Conservation (phyloP, 2,113 vertebrate genomes). For the Bufo bufo region DNA sequence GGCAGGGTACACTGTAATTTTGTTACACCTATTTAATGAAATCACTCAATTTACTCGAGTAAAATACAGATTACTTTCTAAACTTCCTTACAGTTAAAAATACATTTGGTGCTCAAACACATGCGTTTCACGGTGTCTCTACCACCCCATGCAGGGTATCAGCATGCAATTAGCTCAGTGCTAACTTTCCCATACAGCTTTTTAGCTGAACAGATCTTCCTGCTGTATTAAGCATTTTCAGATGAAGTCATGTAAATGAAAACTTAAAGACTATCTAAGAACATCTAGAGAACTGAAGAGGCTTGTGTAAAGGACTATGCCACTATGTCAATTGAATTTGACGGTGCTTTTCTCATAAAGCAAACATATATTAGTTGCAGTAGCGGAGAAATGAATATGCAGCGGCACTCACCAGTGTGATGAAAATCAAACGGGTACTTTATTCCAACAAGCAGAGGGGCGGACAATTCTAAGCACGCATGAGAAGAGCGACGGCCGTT, state of each 20-base stretch:
- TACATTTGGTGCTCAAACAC: constrained; percentile 12
- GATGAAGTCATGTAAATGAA: constrained; percentile 11
- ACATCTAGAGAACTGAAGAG: background rate
- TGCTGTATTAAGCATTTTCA: constrained; percentile 13
- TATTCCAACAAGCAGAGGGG: no score
- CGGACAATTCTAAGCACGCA: no score
- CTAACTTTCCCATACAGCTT: constrained; percentile 8
- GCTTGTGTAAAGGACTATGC: background rate
- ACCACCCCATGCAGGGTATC: constrained; percentile 18
- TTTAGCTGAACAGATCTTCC: background rate
- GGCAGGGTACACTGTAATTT: constrained; percentile 28
- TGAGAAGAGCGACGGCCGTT: no score
- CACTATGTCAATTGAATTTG: background rate
- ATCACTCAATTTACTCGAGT: constrained; percentile 16
- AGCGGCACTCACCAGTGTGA: no score
- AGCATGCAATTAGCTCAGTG: constrained; percentile 36
- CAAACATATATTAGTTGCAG: background rate
- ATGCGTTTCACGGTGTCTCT: background rate
- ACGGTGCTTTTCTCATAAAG: background rate
- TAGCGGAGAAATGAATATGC: no score
- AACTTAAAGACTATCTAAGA: background rate
- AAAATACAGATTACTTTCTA: constrained; percentile 45
- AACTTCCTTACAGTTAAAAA: constrained; percentile 38
- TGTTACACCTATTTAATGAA: constrained; percentile 30
- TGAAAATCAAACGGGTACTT: no score